Base-by-base conservation (phyloP, 92 coral and sea anemone species). In the Diadumene lineata region DNA sequence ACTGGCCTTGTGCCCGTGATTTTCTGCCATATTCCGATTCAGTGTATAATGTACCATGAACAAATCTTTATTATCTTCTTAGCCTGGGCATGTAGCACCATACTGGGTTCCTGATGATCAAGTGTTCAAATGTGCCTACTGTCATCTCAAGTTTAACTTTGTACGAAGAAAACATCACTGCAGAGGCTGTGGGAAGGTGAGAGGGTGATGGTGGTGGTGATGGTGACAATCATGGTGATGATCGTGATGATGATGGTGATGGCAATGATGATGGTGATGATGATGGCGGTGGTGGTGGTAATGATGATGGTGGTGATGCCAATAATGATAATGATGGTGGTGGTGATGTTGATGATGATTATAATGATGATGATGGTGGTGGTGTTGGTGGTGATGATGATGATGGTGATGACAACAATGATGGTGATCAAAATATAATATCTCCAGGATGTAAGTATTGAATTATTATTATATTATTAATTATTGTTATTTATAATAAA, bases 111-210 rank as follows among this genome's bases (percentile, higher is more conserved):
- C 89, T 33, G 92, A 90, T 60, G 74, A 60, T 25, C 73, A 71
- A 43, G 84, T 82, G 34, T n/a, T 30, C 58, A 74, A 82, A 10
- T 90, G 97, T 58, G 74, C 79, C 11, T 29, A 34, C 51, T 90
- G 97, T 76, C 73, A 83, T 25, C 61, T 69, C 34, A 90, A 74
- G 64, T 90, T 90, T 50, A 81, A 70, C 50, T 26, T 90, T 29
- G 58, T 90, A 16, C 78, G 88, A 50, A 73, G 97, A 56, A 87
- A 82, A 68, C 97, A 90, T 65, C 97, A 90, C 57, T 90, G 97
- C 53, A 58, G 97, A 51, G 92, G 84, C 11, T 90, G 97, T 81
- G 97, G 97, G 4, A 77, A 79, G 87, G 97, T 90, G 23, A 73
- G 85, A 34, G 50, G 22, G 22, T 10, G 13, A 3, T 62, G n/a